Base-by-base conservation (phyloP, 1,140 invertebrate genomes). In the Bombus affinis region DNA sequence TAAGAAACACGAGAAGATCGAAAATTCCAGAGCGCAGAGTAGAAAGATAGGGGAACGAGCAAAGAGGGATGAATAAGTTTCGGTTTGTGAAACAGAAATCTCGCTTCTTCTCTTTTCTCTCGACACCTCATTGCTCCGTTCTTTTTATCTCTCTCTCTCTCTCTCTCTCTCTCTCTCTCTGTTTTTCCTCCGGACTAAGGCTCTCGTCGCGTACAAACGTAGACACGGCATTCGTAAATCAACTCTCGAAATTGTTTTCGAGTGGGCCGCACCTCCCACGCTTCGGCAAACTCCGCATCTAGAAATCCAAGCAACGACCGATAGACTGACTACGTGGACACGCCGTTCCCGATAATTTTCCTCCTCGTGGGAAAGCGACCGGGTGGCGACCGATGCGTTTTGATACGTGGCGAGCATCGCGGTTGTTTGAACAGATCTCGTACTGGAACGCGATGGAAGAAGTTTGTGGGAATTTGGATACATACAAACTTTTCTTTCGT, bases 211-310 rank as follows among this genome's bases (percentile, higher is more conserved):
- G 72, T 32, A 73, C 42, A 32, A 32, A 32, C 71, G 71, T 66
- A 76, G 71, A 89, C 89, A 89, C 87, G 86, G 86, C 85, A 91
- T 90, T 84, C 91, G 91, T 93, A 93, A 92, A 93, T 92, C 92
- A 92, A 89, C 86, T 88, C 84, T 86, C 77, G 83, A 89, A 93
- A 93, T 93, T 92, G 91, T 93, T 92, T 88, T 92, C 87, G 77
- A 83, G 65, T 39, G 71, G 8, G 62, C 42, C 32, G 28, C 78
- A 59, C 53, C 13, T 35, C 32, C 28, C 47, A 65, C 39, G 59
- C 1, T 39, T 71, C 53, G 65, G 57, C 44, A 76, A 87, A 77
- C 75, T 79, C 53, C 62, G 65, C 74, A 76, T 66, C 62, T 79
- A 71, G 70, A 47, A 80, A 83, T 79, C 65, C 62, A 57, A 81